phyloP scores from a whole-genome alignment of 35 echinoderm and acorn worm genomes.

The Ophiothrix spiculata region DNA sequence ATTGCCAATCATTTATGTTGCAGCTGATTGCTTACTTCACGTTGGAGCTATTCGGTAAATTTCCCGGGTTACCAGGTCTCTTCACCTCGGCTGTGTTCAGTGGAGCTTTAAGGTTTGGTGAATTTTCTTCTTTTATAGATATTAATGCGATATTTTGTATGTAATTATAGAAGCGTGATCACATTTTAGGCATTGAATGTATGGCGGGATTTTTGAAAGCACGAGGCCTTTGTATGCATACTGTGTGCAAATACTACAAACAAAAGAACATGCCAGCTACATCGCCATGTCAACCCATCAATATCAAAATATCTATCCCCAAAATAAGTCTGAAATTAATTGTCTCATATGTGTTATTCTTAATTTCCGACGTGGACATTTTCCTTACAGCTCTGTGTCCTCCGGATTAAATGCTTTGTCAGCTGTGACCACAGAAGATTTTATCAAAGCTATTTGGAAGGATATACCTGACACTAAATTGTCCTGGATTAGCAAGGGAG shows the following conservation, averaged over 20 bases:
- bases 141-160: too few species aligned
- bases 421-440: slow-evolving; percentile 51
- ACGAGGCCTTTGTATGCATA: not conserved
- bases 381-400: slow-evolving; percentile 30
- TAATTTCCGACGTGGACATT: not conserved
- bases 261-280: not conserved
- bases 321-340: not conserved
- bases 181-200: too few species aligned
- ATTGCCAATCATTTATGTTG: too few species aligned
- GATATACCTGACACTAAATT: slow-evolving; percentile 5
- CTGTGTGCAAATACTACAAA: not conserved
- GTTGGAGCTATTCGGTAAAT: slow-evolving; percentile 40
- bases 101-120: slow-evolving; percentile 56
- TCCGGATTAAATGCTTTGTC: slow-evolving; percentile 59
- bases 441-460: slow-evolving; percentile 27
- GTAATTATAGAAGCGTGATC: too few species aligned
- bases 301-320: not conserved
- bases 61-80: slow-evolving; percentile 52
- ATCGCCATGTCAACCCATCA: not conserved
- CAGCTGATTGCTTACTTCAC: slow-evolving; percentile 52
- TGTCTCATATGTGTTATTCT: not conserved
- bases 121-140: too few species aligned
- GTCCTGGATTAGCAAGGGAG: slow-evolving; percentile 22
- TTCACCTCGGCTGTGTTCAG: slow-evolving; percentile 52
- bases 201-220: too few species aligned